Base-by-base conservation (phyloP, 2,888 invertebrate species). In the Galerucella nymphaeae region DNA sequence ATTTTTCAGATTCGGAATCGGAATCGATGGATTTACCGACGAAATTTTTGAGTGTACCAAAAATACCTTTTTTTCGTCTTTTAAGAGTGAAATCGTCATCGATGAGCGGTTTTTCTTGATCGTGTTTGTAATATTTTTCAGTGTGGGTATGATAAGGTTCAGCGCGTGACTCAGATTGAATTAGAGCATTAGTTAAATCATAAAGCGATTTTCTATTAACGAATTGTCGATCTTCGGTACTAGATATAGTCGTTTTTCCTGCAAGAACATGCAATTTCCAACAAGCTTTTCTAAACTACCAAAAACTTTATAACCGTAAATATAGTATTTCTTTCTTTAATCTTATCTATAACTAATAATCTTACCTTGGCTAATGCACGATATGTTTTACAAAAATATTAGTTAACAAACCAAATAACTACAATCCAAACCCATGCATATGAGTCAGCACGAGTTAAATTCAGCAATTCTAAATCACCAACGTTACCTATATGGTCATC, bases 211-310 rank as follows among this genome's bases (percentile, higher is more conserved):
- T 80, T 59, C 76, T 77, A 73, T 80, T 77, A 73, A 78, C 78
- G 72, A 75, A 72, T 55, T 68, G 61, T 74, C 71, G 74, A 45
- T 74, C 84, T 83, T 85, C 85, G 79, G 82, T 66, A 70, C 62
- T 58, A 73, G 53, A 65, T 82, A 86, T 81, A 75, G 85, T 85
- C 84, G 85, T 80, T 81, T 81, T 83, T 86, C 86, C 87, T 87
- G 87, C 79, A 87, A 87, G 84, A 84, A 86, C 86, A 87, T 86
- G 86, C 86, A 84, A 80, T 82, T 83, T 85, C 86, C 84, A 85
- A 86, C 84, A 85, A 86, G 85, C 85, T 83, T 82, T 83, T 81
- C 85, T 85, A 85, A 70, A 80, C 85, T 85, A 85, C 84, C 80
- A 82, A 82, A 50, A 83, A 80, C 76, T 80, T 23, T 81, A 82